Evolutionary conservation across 2,113 vertebrate species (phyloP).

Genomic region (Furnarius figulus): DNA sequence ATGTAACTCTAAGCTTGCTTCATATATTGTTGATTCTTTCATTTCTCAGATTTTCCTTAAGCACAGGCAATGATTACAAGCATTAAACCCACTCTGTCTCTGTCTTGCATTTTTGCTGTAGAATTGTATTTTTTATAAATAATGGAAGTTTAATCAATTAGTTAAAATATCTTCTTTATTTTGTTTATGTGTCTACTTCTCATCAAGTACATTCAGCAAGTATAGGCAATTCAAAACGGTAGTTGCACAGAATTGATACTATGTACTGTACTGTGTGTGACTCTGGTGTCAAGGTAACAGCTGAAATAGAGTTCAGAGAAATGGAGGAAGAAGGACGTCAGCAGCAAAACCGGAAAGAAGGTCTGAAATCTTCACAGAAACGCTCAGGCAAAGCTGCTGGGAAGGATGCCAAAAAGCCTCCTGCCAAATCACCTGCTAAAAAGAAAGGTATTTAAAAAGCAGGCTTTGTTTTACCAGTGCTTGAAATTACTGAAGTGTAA

Average conservation of each 20-base stretch:
- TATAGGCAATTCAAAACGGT: background rate
- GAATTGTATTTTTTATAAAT: background rate
- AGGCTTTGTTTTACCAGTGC: background rate
- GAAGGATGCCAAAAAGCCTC: slow-evolving; percentile 57
- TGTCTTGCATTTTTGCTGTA: background rate
- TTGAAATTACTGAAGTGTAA: background rate
- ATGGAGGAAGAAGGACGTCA: slow-evolving; percentile 70
- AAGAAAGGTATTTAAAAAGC: slow-evolving; percentile 72
- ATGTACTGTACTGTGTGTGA: background rate
- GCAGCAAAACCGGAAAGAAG: slow-evolving; percentile 52
- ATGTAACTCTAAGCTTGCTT: background rate
- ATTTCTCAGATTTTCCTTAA: background rate
- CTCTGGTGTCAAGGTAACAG: slow-evolving; percentile 63
- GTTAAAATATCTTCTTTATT: background rate
- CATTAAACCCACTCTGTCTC: background rate
- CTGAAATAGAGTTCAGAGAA: slow-evolving; percentile 70
- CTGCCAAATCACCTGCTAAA: slow-evolving; percentile 50
- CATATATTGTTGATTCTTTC: background rate
- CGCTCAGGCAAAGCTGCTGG: slow-evolving; percentile 37
- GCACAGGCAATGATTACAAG: background rate
- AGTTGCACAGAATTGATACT: background rate
- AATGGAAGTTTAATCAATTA: background rate
- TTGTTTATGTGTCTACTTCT: background rate
- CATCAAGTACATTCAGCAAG: background rate
- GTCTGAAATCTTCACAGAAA: slow-evolving; percentile 27